phyloP scores from a whole-genome alignment of 2,113 vertebrate genomes.

The Mustelus asterias region DNA sequence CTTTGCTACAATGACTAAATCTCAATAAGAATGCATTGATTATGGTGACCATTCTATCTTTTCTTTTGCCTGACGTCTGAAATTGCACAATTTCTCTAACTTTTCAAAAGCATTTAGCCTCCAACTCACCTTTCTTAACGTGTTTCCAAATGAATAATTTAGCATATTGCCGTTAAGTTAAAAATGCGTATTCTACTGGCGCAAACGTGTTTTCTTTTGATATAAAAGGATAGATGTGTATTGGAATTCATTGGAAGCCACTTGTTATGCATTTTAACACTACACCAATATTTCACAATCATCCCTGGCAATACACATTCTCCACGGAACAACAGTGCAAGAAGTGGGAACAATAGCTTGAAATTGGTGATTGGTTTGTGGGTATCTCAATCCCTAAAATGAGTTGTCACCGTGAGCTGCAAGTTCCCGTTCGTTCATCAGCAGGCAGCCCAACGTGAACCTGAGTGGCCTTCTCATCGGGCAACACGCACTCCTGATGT shows the following conservation, averaged over 20 bases:
- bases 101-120: neutral
- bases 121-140: neutral
- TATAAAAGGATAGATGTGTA: neutral
- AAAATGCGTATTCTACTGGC: neutral
- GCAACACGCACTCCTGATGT: neutral
- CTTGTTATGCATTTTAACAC: neutral
- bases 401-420: neutral
- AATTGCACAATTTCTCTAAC: neutral
- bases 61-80: neutral
- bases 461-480: neutral
- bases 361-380: constrained; percentile 21
- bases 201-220: neutral
- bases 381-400: neutral
- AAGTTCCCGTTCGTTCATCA: neutral
- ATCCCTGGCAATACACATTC: neutral
- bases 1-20: neutral
- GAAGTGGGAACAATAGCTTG: neutral
- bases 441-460: neutral
- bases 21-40: neutral
- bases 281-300: neutral
- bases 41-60: neutral
- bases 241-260: neutral
- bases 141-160: neutral
- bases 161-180: neutral
- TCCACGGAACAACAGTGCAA: neutral